Evolutionary conservation across 2,113 vertebrate species (phyloP).

Genomic region (Motacilla alba): DNA sequence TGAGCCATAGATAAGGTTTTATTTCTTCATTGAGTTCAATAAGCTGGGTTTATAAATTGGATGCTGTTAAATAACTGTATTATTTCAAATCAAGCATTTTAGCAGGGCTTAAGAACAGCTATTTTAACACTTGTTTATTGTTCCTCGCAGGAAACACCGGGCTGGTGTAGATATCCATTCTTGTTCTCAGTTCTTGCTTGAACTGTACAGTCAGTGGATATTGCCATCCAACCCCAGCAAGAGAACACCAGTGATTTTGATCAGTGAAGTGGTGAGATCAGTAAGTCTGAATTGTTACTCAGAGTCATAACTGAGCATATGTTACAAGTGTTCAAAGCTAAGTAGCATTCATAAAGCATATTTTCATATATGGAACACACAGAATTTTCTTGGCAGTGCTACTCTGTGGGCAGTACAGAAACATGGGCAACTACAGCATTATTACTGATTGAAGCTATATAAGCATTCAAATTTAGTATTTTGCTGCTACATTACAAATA

Average conservation of each 20-base stretch:
- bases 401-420: not conserved
- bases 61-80: not conserved
- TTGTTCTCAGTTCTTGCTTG: conserved; percentile 95
- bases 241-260: conserved; percentile 87
- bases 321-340: not conserved
- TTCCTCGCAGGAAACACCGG: conserved; percentile 86
- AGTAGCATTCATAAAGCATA: not conserved
- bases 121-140: not conserved
- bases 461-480: not conserved
- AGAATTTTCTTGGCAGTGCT: not conserved
- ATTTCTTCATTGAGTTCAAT: not conserved
- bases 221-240: conserved; percentile 85
- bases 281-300: conserved; percentile 72
- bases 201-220: conserved; percentile 97
- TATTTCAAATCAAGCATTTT: not conserved
- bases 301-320: not conserved
- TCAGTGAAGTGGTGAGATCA: conserved; percentile 95
- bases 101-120: not conserved
- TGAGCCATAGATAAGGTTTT: not conserved
- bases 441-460: not conserved
- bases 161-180: conserved; percentile 99
- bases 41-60: not conserved
- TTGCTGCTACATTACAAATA: not conserved
- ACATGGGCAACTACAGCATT: not conserved
- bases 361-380: not conserved